Conservation (phyloP, 2,797 vertebrate species). For the Sarcoramphus papa region DNA sequence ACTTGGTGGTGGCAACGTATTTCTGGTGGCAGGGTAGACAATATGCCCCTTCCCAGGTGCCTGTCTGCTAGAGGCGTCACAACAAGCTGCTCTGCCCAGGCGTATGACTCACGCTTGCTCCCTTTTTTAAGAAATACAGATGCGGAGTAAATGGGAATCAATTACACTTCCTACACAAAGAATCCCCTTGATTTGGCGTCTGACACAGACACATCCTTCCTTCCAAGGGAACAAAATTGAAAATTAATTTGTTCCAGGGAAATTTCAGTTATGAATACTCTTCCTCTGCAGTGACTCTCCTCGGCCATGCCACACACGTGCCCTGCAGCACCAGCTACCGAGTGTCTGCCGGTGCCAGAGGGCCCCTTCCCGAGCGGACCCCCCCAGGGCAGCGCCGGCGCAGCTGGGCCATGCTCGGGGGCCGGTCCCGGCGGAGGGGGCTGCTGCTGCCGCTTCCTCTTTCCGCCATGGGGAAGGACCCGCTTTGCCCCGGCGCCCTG, state of each 20-base stretch:
- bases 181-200: not conserved
- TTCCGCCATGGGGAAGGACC: accelerated
- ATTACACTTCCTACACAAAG: not conserved
- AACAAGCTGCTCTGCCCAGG: not conserved
- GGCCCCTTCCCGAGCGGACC: not conserved
- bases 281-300: not conserved
- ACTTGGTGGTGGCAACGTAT: not conserved
- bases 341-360: not conserved
- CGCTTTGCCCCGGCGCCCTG: not conserved
- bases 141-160: not conserved
- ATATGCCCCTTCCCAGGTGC: not conserved
- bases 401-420: not conserved
- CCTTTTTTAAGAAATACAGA: not conserved
- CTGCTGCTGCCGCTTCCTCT: not conserved
- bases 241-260: not conserved
- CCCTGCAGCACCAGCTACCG: not conserved
- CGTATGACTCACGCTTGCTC: not conserved
- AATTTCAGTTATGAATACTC: not conserved
- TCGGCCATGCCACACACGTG: accelerated
- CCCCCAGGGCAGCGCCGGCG: accelerated
- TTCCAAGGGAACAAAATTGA: not conserved
- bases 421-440: accelerated
- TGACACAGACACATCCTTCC: not conserved
- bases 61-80: not conserved
- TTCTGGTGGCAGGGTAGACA: not conserved